Conservation (phyloP, 2,888 invertebrate genomes). For the Lycaena phlaeas region DNA sequence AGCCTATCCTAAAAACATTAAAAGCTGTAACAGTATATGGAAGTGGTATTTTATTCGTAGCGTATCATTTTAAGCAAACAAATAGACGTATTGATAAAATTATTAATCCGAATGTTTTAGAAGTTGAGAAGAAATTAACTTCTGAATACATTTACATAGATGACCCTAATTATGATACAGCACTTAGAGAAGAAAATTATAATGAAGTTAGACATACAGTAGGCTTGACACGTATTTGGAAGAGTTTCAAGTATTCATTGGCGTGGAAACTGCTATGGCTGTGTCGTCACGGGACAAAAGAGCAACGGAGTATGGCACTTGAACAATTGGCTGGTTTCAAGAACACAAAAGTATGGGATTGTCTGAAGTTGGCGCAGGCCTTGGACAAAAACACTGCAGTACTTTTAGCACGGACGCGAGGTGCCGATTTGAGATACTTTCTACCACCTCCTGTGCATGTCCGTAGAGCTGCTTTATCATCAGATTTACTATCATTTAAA, state of each 20-base stretch:
- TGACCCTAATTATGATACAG: conserved; percentile 46
- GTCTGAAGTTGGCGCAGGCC: conserved; percentile 83
- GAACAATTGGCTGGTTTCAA: conserved; percentile 77
- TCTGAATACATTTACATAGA: conserved; percentile 63
- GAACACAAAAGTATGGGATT: conserved; percentile 79
- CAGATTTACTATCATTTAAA: conserved; percentile 53
- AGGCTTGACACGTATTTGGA: conserved; percentile 67
- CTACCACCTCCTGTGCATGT: conserved; percentile 76
- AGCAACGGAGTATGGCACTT: conserved; percentile 76
- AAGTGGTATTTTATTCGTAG: conserved; percentile 33
- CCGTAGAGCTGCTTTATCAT: conserved; percentile 41
- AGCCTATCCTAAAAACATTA: conserved; percentile 34
- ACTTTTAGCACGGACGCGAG: conserved; percentile 80
- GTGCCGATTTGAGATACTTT: conserved; percentile 82
- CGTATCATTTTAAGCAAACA: conserved; percentile 44
- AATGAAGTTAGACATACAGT: conserved; percentile 36
- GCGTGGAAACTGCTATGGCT: conserved; percentile 78
- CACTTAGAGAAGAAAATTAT: conserved; percentile 37
- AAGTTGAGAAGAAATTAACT: conserved; percentile 49
- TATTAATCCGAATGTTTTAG: conserved; percentile 49
- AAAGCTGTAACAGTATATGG: conserved; percentile 36
- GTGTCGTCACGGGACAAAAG: conserved; percentile 75
- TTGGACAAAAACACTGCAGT: conserved; percentile 84
- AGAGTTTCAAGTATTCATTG: conserved; percentile 75
- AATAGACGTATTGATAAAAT: conserved; percentile 35